Base-by-base conservation (phyloP, 2,113 vertebrate species). In the Callionymus lyra region DNA sequence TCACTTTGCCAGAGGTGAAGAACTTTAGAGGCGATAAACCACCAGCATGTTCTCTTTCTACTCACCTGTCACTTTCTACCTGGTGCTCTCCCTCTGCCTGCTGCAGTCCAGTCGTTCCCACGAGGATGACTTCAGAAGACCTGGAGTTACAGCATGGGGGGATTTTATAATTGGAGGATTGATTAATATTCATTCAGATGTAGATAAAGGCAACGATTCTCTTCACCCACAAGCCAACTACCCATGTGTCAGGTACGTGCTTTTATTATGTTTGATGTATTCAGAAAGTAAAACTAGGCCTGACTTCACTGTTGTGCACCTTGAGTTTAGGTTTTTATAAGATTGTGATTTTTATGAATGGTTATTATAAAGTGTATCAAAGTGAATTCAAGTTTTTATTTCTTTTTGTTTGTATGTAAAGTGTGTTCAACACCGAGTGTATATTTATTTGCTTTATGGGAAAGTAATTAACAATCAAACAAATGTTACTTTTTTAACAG, bases 191-290 rank as follows among this genome's bases (percentile, higher is more conserved):
- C 81, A 85, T 43, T 44, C 32, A 9, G 34, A 8, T 1, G 68
- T 68, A 1, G 10, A 10, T 2, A 52, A 36, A 31, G 2, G 13
- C 1, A 59, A 65, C 32, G 59, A 63, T 14, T 32, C 70, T 10
- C 80, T 81, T 44, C 58, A 68, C 40, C 88, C 88, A 14, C 60
- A 78, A n/a, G 69, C 70, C 34, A 68, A 74, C 21, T 27, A 8
- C 44, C 70, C 63, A 2, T 94, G 91, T 38, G 58, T 68, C 43
- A 70, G 80, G 89, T 94, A 50, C 89, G 89, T 85, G 21, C 21
- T 27, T 27, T 27, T 27, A 4, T n/a, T n/a, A n/a, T n/a, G n/a
- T n/a, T n/a, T n/a, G n/a, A n/a, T n/a, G n/a, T n/a, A n/a, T n/a
- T n/a, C n/a, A n/a, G n/a, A 27, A 27, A 27, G 21, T 4, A 5